These are phyloP conservation scores for Labrus mixtus DNA, from an alignment of 2,113 vertebrate genomes.

Conservation along the genomic window DNA sequence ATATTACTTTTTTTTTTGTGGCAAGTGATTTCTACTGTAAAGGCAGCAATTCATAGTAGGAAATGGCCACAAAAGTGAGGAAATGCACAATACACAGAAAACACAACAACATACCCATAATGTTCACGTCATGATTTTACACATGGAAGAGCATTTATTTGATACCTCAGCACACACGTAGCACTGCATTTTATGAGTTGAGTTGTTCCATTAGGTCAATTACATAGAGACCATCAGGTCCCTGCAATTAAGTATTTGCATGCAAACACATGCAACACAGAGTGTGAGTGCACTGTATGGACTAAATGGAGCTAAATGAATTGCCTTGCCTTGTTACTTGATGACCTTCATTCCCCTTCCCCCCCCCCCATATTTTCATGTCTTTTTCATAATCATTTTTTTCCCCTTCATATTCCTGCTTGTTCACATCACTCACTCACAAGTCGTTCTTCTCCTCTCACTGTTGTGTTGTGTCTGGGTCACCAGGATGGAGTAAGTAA, in stretches of 20 bases:
- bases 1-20: constrained; percentile 29
- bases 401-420: constrained; percentile 43
- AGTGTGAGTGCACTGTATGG: constrained; percentile 3
- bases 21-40: constrained; percentile 11
- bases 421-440: constrained; percentile 73
- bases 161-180: neutral
- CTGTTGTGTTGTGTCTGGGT: constrained; percentile 86
- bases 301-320: neutral
- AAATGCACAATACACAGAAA: neutral
- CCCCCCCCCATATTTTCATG: constrained; percentile 25
- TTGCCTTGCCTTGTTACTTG: constrained; percentile 35
- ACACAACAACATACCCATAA: neutral
- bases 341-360: constrained; percentile 5
- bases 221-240: neutral
- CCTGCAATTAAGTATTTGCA: constrained; percentile 26
- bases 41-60: constrained; percentile 9
- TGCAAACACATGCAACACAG: neutral
- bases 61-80: constrained; percentile 2
- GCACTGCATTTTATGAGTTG: too few relatives aligned
- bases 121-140: neutral
- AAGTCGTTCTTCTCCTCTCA: constrained; percentile 77
- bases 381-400: constrained; percentile 29
- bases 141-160: neutral
- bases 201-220: neutral
- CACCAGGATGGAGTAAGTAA: constrained; percentile 96